Conservation (phyloP, 2,888 invertebrate genomes). For the Lycocerus yunnanus region DNA sequence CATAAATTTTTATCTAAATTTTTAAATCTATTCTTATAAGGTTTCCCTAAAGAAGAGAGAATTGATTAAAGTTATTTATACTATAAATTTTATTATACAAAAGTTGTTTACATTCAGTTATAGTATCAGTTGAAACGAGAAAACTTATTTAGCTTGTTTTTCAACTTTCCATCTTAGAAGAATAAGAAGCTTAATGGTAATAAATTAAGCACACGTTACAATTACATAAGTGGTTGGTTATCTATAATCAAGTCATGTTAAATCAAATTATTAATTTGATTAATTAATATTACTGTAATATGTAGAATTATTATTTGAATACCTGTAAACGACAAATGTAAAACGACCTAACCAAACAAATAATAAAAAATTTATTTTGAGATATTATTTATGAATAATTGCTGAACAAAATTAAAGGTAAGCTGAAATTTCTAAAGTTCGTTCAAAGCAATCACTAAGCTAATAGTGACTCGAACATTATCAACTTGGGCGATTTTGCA, state of each 20-base stretch:
- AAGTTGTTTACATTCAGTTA: not conserved
- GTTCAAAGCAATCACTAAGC: not conserved
- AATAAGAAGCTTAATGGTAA: not conserved
- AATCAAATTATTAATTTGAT: not conserved
- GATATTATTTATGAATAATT: too few species aligned
- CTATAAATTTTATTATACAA: not conserved
- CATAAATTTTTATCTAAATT: not conserved
- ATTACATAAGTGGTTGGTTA: not conserved
- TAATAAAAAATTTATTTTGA: too few species aligned
- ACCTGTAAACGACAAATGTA: not conserved
- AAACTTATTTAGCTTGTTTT: not conserved
- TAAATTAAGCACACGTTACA: not conserved
- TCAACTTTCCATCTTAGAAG: not conserved
- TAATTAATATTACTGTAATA: too few species aligned
- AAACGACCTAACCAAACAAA: too few species aligned
- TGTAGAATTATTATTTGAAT: not conserved
- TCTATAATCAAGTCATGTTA: not conserved
- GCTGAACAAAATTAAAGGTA: too few species aligned
- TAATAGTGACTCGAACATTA: not conserved
- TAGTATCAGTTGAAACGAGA: not conserved
- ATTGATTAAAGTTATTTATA: not conserved
- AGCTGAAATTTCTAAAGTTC: not conserved
- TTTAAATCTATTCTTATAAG: not conserved
- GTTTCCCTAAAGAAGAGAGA: not conserved
- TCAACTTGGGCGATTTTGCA: not conserved